phyloP scores from a whole-genome alignment of 2,797 vertebrate species.

The Trachops cirrhosus region DNA sequence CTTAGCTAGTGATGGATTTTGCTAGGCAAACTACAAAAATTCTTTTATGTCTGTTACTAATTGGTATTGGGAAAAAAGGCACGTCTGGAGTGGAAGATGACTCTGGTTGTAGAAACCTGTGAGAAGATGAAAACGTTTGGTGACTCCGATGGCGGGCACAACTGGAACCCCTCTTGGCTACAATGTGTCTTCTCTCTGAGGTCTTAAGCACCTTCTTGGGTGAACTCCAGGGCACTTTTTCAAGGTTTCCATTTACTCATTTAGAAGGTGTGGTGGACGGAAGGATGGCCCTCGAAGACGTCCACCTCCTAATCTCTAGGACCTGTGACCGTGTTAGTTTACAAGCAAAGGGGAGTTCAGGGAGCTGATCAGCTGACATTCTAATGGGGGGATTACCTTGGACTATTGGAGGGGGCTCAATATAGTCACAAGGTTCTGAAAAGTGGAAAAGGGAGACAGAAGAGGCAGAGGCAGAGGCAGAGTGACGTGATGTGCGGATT shows the following conservation, averaged over 20 bases:
- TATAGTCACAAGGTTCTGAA: background rate
- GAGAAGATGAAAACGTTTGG: background rate
- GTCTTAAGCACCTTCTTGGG: background rate
- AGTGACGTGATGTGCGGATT: rapidly evolving
- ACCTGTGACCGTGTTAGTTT: background rate
- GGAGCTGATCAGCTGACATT: background rate
- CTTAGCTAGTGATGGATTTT: background rate
- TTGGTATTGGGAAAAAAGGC: background rate
- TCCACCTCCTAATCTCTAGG: background rate
- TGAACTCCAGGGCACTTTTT: background rate
- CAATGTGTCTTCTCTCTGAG: background rate
- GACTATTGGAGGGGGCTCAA: rapidly evolving
- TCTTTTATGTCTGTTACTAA: background rate
- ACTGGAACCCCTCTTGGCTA: background rate
- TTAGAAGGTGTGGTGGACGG: background rate
- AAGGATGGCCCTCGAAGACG: background rate
- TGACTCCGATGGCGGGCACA: background rate
- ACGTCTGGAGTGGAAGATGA: background rate
- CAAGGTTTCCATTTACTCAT: background rate
- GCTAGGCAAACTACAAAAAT: background rate
- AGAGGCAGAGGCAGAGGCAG: background rate
- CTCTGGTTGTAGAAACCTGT: background rate
- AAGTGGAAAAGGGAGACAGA: background rate
- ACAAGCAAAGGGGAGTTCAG: background rate
- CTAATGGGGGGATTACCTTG: background rate